Evolutionary conservation across 2,113 vertebrate genomes (phyloP).

Genomic region (Pontoporia blainvillei): DNA sequence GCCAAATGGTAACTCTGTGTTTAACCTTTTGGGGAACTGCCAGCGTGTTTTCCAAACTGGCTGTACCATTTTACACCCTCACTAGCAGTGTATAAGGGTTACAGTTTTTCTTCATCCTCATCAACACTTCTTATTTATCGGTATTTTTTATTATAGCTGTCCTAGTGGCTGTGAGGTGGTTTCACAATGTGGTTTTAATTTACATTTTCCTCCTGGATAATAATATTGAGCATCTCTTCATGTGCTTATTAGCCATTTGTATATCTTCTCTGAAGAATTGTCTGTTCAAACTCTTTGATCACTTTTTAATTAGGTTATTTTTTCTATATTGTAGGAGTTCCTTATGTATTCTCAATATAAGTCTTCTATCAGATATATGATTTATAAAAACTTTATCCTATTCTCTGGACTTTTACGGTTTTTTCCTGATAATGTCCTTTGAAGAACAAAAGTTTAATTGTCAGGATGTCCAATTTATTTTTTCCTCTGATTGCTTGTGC

Average conservation of each 20-base stretch:
- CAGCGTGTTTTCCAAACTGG: neutral
- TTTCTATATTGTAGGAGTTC: neutral
- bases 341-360: neutral
- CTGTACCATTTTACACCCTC: neutral
- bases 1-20: neutral
- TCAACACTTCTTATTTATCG: neutral
- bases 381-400: neutral
- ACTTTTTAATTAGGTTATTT: neutral
- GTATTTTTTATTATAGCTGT: neutral
- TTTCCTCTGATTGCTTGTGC: neutral
- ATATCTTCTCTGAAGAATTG: neutral
- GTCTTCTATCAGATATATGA: neutral
- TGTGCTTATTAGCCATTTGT: neutral
- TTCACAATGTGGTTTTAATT: neutral
- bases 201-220: neutral
- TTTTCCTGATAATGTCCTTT: neutral
- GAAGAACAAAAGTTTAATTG: neutral
- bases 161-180: neutral
- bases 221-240: neutral
- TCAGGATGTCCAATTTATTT: neutral
- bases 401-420: neutral
- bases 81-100: neutral
- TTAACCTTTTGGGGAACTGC: slow-evolving; percentile 3
- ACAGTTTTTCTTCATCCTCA: neutral
- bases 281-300: neutral